phyloP scores from a whole-genome alignment of 30 jellyfish, hydroid and myxozoan species.

The Chrysaora quinquecirrha region DNA sequence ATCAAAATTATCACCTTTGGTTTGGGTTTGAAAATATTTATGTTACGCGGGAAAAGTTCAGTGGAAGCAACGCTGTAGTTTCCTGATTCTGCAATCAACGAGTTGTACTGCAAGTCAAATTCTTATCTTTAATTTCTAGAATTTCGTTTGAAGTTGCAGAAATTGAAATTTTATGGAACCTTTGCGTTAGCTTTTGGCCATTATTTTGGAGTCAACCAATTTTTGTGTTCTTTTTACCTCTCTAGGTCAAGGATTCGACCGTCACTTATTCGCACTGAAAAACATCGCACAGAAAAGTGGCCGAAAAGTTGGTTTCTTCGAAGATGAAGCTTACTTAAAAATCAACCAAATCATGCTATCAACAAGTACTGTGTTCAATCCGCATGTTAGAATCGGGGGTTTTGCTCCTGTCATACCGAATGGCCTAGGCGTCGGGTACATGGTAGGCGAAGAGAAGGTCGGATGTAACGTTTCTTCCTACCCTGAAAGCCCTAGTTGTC shows the following conservation, averaged over 20 bases:
- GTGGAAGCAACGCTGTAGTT: no score
- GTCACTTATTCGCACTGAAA: slow-evolving; percentile 88
- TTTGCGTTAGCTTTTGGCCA: no score
- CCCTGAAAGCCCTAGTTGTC: slow-evolving; percentile 93
- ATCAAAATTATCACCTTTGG: no score
- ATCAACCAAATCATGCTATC: slow-evolving; percentile 88
- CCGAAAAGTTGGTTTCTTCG: slow-evolving; percentile 74
- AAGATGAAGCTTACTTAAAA: slow-evolving; percentile 82
- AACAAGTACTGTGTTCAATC: slow-evolving; percentile 91
- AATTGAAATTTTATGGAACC: no score
- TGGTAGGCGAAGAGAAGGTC: slow-evolving; percentile 70
- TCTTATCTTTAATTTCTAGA: no score
- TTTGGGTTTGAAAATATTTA: no score
- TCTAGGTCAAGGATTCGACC: slow-evolving; percentile 96
- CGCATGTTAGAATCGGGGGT: slow-evolving; percentile 87
- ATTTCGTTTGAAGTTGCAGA: no score
- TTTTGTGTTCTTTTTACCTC: not conserved
- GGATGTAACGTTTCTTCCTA: slow-evolving; percentile 89
- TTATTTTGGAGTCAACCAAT: no score
- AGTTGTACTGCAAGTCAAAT: no score
- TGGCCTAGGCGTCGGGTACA: slow-evolving; percentile 95
- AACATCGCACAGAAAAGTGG: slow-evolving; percentile 67
- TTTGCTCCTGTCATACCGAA: slow-evolving; percentile 94
- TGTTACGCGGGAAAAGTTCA: no score
- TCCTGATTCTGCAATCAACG: no score